A percentile compares a stretch with the other conserved stretches of the same genome.
These are phyloP conservation scores for Oryzias sinensis DNA, from an alignment of 2,797 vertebrate genomes.

Conservation along the genomic window DNA sequence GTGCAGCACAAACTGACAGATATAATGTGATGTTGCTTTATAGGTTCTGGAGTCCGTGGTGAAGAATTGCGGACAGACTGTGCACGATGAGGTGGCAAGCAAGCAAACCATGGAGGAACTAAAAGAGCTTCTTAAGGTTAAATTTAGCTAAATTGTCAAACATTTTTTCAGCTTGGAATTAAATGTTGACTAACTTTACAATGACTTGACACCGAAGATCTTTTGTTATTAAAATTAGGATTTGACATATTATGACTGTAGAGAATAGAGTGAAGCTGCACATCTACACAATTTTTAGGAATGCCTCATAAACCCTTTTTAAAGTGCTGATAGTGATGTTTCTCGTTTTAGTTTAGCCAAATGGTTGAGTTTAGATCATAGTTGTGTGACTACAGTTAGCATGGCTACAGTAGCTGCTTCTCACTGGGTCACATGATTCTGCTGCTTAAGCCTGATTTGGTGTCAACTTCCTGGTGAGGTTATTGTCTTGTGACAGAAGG, in stretches of 20 bases:
- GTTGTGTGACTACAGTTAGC: slow-evolving; percentile 6
- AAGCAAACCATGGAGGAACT: slow-evolving; percentile 99
- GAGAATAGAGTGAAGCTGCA: no score
- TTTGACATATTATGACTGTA: no score
- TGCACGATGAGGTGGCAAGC: slow-evolving; percentile 96
- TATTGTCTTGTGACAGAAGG: slow-evolving; percentile 65
- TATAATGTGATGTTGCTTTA: background rate
- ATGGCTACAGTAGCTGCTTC: slow-evolving; percentile 27
- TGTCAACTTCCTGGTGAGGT: slow-evolving; percentile 75
- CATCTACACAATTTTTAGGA: no score
- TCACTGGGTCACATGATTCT: slow-evolving; percentile 44
- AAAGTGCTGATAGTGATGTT: background rate
- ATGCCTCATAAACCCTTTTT: no score
- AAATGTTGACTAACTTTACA: no score
- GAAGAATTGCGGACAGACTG: slow-evolving; percentile 96
- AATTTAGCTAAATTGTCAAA: background rate
- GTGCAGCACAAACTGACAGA: background rate
- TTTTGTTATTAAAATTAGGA: no score
- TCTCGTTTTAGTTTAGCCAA: background rate
- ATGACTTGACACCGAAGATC: no score
- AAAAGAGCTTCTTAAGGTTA: slow-evolving; percentile 95
- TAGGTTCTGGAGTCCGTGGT: slow-evolving; percentile 97
- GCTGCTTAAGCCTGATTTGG: slow-evolving; percentile 25
- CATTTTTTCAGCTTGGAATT: no score
- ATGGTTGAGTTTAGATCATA: slow-evolving; percentile 2